These are phyloP conservation scores for Hoplostethus atlanticus DNA, from an alignment of 2,797 vertebrate species.

Conservation along the genomic window DNA sequence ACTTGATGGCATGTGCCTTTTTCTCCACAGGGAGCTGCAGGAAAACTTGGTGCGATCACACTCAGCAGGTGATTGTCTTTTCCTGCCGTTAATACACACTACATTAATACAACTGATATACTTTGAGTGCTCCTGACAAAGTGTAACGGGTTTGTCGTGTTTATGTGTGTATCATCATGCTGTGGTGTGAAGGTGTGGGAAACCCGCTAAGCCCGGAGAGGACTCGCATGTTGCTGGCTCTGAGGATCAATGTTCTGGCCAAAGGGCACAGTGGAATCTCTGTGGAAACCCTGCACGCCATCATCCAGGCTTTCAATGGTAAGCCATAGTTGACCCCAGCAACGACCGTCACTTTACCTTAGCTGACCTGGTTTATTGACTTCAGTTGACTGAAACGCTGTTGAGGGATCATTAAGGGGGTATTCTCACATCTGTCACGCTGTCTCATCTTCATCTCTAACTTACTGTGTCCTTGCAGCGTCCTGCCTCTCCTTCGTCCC, in stretches of 20 bases:
- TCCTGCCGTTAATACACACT: not conserved
- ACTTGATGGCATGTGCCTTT: slow-evolving; percentile 17
- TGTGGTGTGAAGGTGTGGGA: slow-evolving; percentile 88
- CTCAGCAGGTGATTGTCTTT: slow-evolving; percentile 89
- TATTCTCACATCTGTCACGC: not conserved
- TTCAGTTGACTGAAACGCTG: not conserved
- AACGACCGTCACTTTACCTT: not conserved
- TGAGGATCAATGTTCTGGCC: slow-evolving; percentile 97
- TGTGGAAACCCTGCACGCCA: slow-evolving; percentile 91
- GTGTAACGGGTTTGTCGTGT: not conserved
- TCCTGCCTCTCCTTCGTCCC: slow-evolving; percentile 97
- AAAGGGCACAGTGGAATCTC: slow-evolving; percentile 98
- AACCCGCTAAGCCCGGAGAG: slow-evolving; percentile 95
- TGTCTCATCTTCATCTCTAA: slow-evolving; percentile 1
- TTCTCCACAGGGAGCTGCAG: slow-evolving; percentile 91
- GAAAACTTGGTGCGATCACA: slow-evolving; percentile 96
- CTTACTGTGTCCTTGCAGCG: slow-evolving; percentile 77
- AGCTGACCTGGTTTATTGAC: slow-evolving; percentile 15
- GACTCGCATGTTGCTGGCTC: slow-evolving; percentile 95
- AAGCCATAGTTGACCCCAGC: slow-evolving; percentile 43
- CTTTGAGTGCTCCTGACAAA: not conserved
- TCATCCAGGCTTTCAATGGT: slow-evolving; percentile 96
- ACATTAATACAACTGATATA: not conserved
- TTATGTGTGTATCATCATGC: slow-evolving; percentile 1
- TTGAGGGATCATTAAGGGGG: not conserved